These are phyloP conservation scores for Crossoptilon crossoptilon DNA, from an alignment of 2,797 vertebrate species.

Conservation along the genomic window DNA sequence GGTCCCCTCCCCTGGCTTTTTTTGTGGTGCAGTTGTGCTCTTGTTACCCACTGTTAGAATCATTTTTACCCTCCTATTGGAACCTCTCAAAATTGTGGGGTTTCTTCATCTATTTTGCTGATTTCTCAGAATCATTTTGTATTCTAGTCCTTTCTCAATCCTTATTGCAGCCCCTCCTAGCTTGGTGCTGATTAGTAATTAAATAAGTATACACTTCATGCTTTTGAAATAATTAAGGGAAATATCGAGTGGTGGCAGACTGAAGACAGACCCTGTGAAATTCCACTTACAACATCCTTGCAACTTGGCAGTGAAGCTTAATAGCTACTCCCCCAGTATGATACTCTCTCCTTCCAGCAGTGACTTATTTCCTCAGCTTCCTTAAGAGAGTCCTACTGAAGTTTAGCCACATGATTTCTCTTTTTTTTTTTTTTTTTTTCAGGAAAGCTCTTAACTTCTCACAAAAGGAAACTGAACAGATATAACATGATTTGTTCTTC, in stretches of 20 bases:
- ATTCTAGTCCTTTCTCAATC: constrained; percentile 53
- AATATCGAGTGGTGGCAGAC: constrained; percentile 59
- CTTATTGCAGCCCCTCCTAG: constrained; percentile 25
- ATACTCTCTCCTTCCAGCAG: constrained; percentile 47
- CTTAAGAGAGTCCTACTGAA: constrained; percentile 58
- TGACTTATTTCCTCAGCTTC: constrained; percentile 40
- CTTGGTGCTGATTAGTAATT: constrained; percentile 74
- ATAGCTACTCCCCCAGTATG: constrained; percentile 55
- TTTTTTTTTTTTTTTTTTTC: not conserved
- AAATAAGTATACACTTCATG: constrained; percentile 73
- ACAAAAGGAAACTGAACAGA: constrained; percentile 34
- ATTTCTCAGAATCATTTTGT: constrained; percentile 28
- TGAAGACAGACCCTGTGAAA: constrained; percentile 61
- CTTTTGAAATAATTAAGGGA: constrained; percentile 72
- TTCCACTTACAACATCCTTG: constrained; percentile 63
- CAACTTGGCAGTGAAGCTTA: constrained; percentile 45
- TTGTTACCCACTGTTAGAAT: not conserved
- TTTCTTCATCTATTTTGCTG: not conserved
- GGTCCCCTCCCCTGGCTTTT: rapidly evolving
- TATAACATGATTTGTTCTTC: not conserved
- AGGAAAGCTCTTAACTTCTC: constrained; percentile 35
- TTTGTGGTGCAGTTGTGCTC: not conserved
- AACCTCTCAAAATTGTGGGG: not conserved
- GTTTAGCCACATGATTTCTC: constrained; percentile 31
- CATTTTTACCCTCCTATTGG: not conserved